Percentiles rank a stretch among this genome's conserved stretches.
Evolutionary conservation across 2,888 invertebrate genomes (phyloP).

Genomic region (Autographa gamma): DNA sequence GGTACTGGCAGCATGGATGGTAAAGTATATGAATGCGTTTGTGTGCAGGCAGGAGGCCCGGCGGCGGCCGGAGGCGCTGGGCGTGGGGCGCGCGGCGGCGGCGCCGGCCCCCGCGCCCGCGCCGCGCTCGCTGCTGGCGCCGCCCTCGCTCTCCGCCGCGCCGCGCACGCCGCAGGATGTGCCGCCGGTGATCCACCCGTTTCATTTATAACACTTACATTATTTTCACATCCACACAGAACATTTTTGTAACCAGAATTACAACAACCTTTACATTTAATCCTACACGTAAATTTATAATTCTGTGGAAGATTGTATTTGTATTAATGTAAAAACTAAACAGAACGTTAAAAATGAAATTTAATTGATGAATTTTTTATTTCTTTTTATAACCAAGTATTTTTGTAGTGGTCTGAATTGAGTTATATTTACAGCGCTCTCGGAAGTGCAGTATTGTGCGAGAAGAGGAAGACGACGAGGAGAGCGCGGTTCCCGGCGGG

Average conservation of each 20-base stretch:
- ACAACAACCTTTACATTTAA: too few relatives aligned
- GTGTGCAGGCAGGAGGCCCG: conserved; percentile 48
- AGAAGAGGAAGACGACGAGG: conserved; percentile 97
- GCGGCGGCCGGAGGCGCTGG: conserved; percentile 46
- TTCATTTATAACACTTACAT: background rate
- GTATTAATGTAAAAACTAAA: too few relatives aligned
- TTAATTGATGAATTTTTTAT: too few relatives aligned
- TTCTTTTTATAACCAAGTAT: too few relatives aligned
- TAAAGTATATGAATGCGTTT: background rate
- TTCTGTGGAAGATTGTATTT: too few relatives aligned
- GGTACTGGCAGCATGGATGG: too few relatives aligned
- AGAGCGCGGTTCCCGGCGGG: conserved; percentile 88
- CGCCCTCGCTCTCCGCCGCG: conserved; percentile 78
- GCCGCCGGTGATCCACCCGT: conserved; percentile 86
- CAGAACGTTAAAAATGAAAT: too few relatives aligned
- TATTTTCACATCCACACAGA: background rate
- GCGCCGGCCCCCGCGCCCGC: conserved; percentile 63
- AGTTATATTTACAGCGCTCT: conserved; percentile 85
- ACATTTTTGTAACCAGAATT: too few relatives aligned
- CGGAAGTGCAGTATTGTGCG: conserved; percentile 97
- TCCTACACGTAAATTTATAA: too few relatives aligned
- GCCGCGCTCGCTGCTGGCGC: conserved; percentile 78
- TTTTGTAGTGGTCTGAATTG: background rate
- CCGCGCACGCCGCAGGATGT: conserved; percentile 92
- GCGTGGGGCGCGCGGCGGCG: conserved; percentile 39